Evolutionary conservation across 92 coral and sea anemone species (phyloP).

Genomic region (Anthopleura xanthogrammica): DNA sequence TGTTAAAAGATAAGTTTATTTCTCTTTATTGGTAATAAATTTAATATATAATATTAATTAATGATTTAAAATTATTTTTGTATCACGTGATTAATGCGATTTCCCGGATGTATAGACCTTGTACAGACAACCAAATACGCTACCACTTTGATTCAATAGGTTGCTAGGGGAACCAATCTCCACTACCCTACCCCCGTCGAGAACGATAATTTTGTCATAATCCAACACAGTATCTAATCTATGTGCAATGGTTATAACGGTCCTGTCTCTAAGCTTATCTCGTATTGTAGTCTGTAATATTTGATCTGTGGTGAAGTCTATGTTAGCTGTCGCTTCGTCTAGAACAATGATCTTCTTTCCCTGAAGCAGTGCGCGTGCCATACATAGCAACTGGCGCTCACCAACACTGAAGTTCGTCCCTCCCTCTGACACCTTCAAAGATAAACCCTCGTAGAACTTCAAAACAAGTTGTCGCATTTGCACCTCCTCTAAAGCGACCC

Average conservation of each 20-base stretch:
- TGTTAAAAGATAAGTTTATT: no score
- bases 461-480: constrained; percentile 39
- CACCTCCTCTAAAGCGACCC: constrained; percentile 53
- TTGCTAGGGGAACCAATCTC: neutral
- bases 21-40: neutral
- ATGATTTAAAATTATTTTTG: neutral
- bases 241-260: neutral
- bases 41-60: no score
- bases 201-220: neutral
- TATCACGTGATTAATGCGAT: constrained; percentile 2
- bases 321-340: neutral
- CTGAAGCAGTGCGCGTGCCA: constrained; percentile 58
- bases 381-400: constrained; percentile 51
- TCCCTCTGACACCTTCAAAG: constrained; percentile 38
- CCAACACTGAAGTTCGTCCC: constrained; percentile 68
- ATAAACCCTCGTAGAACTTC: constrained; percentile 43
- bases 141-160: neutral
- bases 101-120: neutral
- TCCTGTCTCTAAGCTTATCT: neutral
- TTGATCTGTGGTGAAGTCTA: neutral
- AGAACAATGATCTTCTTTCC: constrained; percentile 53
- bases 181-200: neutral
- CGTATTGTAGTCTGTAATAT: neutral
- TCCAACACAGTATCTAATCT: constrained; percentile 2
- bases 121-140: neutral